Percentiles rank a stretch among this genome's conserved stretches.
Conservation (phyloP, 1,140 invertebrate genomes). For the Euwallacea similis region DNA sequence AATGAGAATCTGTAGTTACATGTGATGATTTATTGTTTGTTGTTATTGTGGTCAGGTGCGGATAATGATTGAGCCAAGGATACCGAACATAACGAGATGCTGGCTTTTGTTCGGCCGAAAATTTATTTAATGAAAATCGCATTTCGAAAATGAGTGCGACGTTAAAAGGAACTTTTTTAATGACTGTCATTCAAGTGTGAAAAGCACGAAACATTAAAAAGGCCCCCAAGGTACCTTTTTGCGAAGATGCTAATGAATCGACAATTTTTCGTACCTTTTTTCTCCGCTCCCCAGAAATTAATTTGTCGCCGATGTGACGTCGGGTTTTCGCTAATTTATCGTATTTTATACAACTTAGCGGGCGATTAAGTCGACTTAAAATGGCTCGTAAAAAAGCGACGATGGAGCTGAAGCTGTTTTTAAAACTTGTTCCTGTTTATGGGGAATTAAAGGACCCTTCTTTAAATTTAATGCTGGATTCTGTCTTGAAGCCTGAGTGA, state of each 20-base stretch:
- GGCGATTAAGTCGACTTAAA: constrained; percentile 5
- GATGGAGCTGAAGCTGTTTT: too few species aligned
- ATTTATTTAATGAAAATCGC: not conserved
- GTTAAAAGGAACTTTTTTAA: constrained; percentile 8
- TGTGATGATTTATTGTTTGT: too few species aligned
- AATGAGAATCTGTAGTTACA: not conserved
- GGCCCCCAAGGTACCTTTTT: constrained; percentile 2
- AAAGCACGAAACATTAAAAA: constrained; percentile 8
- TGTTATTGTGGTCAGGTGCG: too few species aligned
- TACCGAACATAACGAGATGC: not conserved
- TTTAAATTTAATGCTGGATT: too few species aligned
- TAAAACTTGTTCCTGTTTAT: too few species aligned
- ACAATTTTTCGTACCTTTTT: constrained; percentile 13
- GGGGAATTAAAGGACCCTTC: too few species aligned
- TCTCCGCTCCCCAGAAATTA: constrained; percentile 4
- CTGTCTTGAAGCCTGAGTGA: too few species aligned
- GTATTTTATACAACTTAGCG: constrained; percentile 11
- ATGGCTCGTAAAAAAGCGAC: not conserved
- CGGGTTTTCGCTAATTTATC: constrained; percentile 11
- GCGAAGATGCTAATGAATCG: constrained; percentile 10
- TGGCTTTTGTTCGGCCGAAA: not conserved
- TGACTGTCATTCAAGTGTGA: constrained; percentile 4
- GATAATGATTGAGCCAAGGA: not conserved
- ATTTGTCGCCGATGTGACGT: constrained; percentile 13
- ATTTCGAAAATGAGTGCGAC: not conserved